Conservation (phyloP, 2,797 vertebrate species). For the Coregonus sp. region DNA sequence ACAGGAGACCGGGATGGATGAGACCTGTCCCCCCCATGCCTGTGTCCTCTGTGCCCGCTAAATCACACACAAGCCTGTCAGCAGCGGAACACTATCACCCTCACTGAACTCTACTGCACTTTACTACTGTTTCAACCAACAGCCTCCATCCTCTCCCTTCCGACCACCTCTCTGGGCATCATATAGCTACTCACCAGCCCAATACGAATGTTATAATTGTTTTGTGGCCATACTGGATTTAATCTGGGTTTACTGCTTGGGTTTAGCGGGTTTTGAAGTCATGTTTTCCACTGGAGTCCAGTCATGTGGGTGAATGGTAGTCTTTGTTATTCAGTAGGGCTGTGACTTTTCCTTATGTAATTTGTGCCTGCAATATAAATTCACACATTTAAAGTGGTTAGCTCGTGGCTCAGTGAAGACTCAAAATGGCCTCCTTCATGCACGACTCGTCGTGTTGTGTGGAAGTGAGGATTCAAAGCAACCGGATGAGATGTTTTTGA, state of each 20-base stretch:
- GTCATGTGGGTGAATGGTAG: slow-evolving; percentile 46
- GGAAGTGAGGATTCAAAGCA: slow-evolving; percentile 67
- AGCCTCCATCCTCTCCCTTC: slow-evolving; percentile 16
- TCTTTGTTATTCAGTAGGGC: slow-evolving; percentile 29
- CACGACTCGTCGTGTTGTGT: slow-evolving; percentile 51
- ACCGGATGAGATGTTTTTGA: slow-evolving; percentile 74
- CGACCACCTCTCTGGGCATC: slow-evolving; percentile 23
- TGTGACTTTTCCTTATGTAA: slow-evolving; percentile 34
- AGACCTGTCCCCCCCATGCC: slow-evolving; percentile 28
- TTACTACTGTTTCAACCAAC: slow-evolving; percentile 5
- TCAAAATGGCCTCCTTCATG: slow-evolving; percentile 67
- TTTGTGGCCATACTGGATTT: slow-evolving; percentile 45
- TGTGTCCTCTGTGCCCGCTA: slow-evolving; percentile 59
- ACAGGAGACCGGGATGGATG: slow-evolving; percentile 62
- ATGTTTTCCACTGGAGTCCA: slow-evolving; percentile 49
- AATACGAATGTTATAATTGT: slow-evolving; percentile 31
- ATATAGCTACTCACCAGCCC: slow-evolving; percentile 27
- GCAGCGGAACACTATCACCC: slow-evolving; percentile 43
- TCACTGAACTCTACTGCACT: slow-evolving; percentile 18
- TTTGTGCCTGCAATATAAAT: slow-evolving; percentile 52
- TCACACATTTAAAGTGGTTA: slow-evolving; percentile 58
- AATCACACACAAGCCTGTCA: slow-evolving; percentile 63
- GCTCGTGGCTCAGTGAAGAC: slow-evolving; percentile 55
- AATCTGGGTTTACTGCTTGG: slow-evolving; percentile 48
- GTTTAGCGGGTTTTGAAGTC: slow-evolving; percentile 50